These are phyloP conservation scores for Campoletis sonorensis DNA, from an alignment of 1,140 invertebrate species.

Conservation along the genomic window DNA sequence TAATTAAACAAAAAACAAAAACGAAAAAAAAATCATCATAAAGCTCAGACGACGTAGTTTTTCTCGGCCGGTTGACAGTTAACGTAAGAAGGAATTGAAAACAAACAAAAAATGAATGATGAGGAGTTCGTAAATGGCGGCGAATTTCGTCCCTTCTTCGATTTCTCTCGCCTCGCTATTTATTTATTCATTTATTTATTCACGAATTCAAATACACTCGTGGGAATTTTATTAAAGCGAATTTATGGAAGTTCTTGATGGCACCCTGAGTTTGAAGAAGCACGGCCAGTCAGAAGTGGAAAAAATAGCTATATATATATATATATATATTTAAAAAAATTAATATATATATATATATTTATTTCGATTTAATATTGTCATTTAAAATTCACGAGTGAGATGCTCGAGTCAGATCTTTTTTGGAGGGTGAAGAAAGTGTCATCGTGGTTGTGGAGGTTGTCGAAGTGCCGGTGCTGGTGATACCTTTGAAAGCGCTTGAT, in stretches of 20 bases:
- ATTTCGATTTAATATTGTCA: not conserved
- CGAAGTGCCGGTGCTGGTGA: slow-evolving; percentile 22
- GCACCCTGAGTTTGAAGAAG: slow-evolving; percentile 72
- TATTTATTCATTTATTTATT: too few species aligned
- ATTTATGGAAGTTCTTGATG: slow-evolving; percentile 57
- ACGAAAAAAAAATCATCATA: too few species aligned
- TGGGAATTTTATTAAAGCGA: not conserved
- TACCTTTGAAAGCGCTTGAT: slow-evolving; percentile 53
- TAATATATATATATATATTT: not conserved
- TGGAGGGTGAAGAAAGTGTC: slow-evolving; percentile 55
- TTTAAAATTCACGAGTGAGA: slow-evolving; percentile 65
- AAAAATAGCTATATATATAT: not conserved
- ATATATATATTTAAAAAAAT: not conserved
- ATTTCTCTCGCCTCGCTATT: too few species aligned
- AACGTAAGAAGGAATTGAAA: too few species aligned
- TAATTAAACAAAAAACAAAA: too few species aligned
- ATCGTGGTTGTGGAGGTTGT: slow-evolving; percentile 21
- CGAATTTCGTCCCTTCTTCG: too few species aligned
- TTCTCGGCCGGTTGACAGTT: too few species aligned
- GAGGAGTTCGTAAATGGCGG: too few species aligned
- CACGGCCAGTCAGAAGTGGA: slow-evolving; percentile 58
- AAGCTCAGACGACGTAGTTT: too few species aligned
- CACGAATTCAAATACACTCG: too few species aligned
- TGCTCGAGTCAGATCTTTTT: slow-evolving; percentile 67
- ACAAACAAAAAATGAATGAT: too few species aligned